These are phyloP conservation scores for Acropora tenuis DNA, from an alignment of 64 coral and sea anemone species.

Conservation along the genomic window DNA sequence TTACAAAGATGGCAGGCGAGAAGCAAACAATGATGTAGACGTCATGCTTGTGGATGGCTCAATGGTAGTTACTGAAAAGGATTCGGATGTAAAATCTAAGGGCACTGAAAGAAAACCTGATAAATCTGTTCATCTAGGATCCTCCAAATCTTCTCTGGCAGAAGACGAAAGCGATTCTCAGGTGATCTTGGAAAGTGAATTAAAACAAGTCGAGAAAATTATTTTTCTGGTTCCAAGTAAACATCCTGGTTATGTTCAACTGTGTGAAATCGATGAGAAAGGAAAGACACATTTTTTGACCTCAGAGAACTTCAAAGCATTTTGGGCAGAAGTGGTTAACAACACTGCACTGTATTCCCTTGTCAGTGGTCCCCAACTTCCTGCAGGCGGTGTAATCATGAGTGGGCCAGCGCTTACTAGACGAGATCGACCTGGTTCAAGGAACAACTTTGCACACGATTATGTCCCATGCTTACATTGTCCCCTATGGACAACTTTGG, in stretches of 20 bases:
- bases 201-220: background rate
- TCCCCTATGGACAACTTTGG: slow-evolving; percentile 31
- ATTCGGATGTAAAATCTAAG: background rate
- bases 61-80: slow-evolving; percentile 8
- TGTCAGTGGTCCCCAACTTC: slow-evolving; percentile 48
- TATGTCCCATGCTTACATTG: slow-evolving; percentile 59
- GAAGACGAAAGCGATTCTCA: background rate
- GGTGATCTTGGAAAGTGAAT: background rate
- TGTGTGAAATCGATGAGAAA: slow-evolving; percentile 5
- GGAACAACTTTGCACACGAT: slow-evolving; percentile 49
- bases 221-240: slow-evolving; percentile 4
- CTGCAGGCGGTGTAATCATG: slow-evolving; percentile 4
- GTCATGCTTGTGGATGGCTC: slow-evolving; percentile 59
- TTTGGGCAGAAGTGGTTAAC: slow-evolving; percentile 46
- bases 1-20: slow-evolving; percentile 42
- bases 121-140: too few species aligned
- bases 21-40: slow-evolving; percentile 56
- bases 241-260: slow-evolving; percentile 44
- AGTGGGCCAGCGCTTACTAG: slow-evolving; percentile 50
- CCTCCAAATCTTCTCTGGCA: too few species aligned
- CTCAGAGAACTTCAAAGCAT: slow-evolving; percentile 40
- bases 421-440: slow-evolving; percentile 37
- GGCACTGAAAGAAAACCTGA: too few species aligned
- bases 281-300: slow-evolving; percentile 26
- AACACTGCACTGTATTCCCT: slow-evolving; percentile 55